A percentile compares a stretch with the other conserved stretches of the same genome.
These are phyloP conservation scores for Encarsia formosa DNA, from an alignment of 2,888 invertebrate species.

Conservation along the genomic window DNA sequence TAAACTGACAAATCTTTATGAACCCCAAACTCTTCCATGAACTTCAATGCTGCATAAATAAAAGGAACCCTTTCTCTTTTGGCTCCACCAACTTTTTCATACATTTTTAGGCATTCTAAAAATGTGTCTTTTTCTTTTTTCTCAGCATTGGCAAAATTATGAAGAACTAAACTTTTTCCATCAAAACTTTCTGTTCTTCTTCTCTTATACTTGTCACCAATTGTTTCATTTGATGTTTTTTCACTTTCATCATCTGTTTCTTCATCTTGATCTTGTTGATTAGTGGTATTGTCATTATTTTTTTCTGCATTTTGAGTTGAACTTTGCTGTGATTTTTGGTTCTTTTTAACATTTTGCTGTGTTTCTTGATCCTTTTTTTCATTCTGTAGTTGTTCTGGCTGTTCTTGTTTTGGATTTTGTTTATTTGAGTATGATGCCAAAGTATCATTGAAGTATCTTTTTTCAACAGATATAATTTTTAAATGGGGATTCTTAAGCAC, in stretches of 20 bases:
- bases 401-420: slow-evolving; percentile 4
- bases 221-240: neutral
- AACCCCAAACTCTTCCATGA: slow-evolving; percentile 87
- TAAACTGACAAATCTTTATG: slow-evolving; percentile 83
- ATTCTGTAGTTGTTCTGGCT: too few species aligned
- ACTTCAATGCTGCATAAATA: slow-evolving; percentile 81
- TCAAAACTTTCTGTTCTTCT: neutral
- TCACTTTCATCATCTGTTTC: neutral
- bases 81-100: slow-evolving; percentile 63
- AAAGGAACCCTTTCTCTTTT: slow-evolving; percentile 90
- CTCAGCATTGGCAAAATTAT: slow-evolving; percentile 52
- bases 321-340: neutral
- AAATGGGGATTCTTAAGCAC: slow-evolving; percentile 3
- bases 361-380: neutral
- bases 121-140: slow-evolving; percentile 66
- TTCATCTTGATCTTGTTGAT: neutral
- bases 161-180: slow-evolving; percentile 6
- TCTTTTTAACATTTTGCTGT: neutral
- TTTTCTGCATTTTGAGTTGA: neutral
- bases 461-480: neutral
- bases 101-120: slow-evolving; percentile 71
- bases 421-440: neutral
- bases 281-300: neutral
- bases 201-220: neutral
- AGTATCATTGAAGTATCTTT: neutral